Conservation (phyloP, 2,113 vertebrate genomes). For the Hypocryptadius cinnamomeus region DNA sequence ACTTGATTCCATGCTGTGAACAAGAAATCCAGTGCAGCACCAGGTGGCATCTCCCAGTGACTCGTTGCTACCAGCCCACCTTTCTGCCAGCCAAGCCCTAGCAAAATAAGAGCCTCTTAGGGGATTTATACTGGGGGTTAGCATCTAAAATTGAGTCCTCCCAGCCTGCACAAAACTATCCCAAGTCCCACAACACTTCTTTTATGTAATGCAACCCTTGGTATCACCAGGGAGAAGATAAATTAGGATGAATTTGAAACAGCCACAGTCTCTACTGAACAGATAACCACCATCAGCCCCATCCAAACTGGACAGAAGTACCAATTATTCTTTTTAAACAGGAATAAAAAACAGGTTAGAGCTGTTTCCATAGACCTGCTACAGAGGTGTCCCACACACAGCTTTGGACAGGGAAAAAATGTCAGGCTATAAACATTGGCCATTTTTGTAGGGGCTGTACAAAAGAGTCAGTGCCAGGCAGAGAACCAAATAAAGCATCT, state of each 20-base stretch:
- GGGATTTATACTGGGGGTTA: neutral
- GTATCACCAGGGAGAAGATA: neutral
- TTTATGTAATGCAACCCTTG: neutral
- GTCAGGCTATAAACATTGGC: neutral
- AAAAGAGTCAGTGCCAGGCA: neutral
- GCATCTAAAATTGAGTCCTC: neutral
- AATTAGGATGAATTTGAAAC: neutral
- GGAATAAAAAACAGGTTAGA: neutral
- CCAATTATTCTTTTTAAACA: neutral
- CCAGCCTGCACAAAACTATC: neutral
- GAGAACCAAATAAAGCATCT: neutral
- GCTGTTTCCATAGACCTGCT: neutral
- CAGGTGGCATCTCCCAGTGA: neutral
- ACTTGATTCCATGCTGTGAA: neutral
- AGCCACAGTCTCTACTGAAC: neutral
- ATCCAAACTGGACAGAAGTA: neutral
- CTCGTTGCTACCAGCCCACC: neutral
- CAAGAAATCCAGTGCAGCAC: neutral
- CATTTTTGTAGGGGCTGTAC: neutral
- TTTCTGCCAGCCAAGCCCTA: neutral
- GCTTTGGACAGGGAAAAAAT: neutral
- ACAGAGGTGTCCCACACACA: neutral
- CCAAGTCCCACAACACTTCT: neutral
- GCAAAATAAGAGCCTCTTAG: neutral
- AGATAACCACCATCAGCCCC: neutral